A percentile compares a stretch with the other conserved stretches of the same genome.
phyloP scores from a whole-genome alignment of 2,797 vertebrate genomes.

The Chaetophractus vellerosus region DNA sequence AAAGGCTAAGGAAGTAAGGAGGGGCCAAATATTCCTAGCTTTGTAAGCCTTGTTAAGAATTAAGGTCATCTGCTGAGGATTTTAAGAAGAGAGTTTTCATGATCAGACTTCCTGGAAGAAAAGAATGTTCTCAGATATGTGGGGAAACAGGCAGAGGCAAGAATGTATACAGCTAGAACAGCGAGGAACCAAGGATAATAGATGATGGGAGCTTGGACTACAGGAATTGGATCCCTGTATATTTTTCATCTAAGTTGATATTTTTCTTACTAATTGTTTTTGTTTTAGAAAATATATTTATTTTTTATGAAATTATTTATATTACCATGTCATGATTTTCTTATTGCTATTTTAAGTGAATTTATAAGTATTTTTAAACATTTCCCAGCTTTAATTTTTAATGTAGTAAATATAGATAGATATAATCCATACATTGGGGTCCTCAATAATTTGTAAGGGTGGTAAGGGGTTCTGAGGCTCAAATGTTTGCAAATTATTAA shows the following conservation, averaged over 20 bases:
- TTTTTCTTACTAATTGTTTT: slow-evolving; percentile 9
- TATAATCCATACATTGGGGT: not conserved
- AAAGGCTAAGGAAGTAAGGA: not conserved
- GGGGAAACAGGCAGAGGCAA: not conserved
- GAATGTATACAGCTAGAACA: not conserved
- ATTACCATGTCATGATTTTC: not conserved
- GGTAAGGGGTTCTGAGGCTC: not conserved
- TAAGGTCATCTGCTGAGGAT: not conserved
- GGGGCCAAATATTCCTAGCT: not conserved
- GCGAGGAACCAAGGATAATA: too few relatives aligned
- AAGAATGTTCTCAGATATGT: not conserved
- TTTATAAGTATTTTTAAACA: not conserved
- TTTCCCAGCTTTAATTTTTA: slow-evolving; percentile 9
- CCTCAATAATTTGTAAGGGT: slow-evolving; percentile 10
- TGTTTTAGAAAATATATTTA: not conserved
- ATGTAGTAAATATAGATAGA: not conserved
- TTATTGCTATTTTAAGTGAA: slow-evolving; percentile 36
- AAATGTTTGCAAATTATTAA: not conserved
- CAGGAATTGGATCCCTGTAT: not conserved
- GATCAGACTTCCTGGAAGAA: not conserved
- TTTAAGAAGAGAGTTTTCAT: not conserved
- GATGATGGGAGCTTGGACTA: not conserved
- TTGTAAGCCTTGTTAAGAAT: not conserved
- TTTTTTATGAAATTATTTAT: slow-evolving; percentile 1
- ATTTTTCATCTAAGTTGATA: not conserved